Conservation (phyloP, 2,888 invertebrate species). For the Spodoptera littoralis region DNA sequence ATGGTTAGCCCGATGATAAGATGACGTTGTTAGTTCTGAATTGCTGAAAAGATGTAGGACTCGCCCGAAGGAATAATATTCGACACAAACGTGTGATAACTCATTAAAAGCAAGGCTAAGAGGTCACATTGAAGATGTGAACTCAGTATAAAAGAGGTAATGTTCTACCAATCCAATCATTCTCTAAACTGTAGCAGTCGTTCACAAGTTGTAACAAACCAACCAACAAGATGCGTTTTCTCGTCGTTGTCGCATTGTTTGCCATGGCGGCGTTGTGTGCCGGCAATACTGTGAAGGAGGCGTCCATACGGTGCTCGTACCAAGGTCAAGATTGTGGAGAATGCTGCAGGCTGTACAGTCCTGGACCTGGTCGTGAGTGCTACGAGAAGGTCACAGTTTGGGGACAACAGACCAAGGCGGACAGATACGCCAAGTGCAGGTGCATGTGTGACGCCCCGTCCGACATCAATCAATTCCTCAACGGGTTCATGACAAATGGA, state of each 20-base stretch:
- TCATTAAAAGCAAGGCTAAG: too few species aligned
- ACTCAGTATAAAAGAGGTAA: too few species aligned
- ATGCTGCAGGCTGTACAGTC: not conserved
- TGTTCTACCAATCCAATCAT: too few species aligned
- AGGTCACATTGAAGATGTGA: too few species aligned
- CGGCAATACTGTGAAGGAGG: not conserved
- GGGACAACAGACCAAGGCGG: not conserved
- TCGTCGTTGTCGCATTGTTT: not conserved
- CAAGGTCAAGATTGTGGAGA: not conserved
- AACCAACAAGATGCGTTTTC: not conserved
- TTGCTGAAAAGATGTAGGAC: too few species aligned
- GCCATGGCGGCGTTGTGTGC: not conserved
- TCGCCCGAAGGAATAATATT: too few species aligned
- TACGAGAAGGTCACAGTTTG: not conserved
- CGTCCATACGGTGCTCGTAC: not conserved
- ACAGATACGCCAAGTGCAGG: not conserved
- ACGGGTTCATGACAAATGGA: too few species aligned
- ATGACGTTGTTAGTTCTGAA: too few species aligned
- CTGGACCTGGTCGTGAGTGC: not conserved
- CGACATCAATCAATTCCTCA: not conserved
- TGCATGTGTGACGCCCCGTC: not conserved
- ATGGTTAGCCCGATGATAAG: too few species aligned
- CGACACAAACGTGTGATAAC: too few species aligned
- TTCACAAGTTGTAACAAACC: too few species aligned
- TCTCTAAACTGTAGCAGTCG: too few species aligned